These are phyloP conservation scores for Drosophila nikananu DNA, from an alignment of 1,140 invertebrate species.

Conservation along the genomic window DNA sequence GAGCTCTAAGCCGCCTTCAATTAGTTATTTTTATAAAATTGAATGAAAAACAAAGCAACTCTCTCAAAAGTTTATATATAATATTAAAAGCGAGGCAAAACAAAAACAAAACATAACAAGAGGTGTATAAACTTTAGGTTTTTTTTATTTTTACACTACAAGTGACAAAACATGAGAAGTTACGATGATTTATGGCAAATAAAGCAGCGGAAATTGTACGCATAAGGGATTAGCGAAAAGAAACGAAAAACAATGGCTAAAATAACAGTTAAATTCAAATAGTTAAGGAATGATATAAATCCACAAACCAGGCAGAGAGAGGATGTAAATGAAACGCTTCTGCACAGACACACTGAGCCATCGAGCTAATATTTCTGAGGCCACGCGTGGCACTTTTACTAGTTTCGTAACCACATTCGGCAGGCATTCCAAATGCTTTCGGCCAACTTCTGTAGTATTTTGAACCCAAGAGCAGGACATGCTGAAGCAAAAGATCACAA, in stretches of 20 bases:
- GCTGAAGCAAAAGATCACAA: slow-evolving; percentile 31
- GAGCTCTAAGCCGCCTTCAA: slow-evolving; percentile 82
- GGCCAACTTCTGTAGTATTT: slow-evolving; percentile 62
- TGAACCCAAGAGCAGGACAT: slow-evolving; percentile 21
- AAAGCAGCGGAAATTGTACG: slow-evolving; percentile 46
- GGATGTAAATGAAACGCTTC: slow-evolving; percentile 51
- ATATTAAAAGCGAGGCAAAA: slow-evolving; percentile 39
- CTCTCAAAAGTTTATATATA: slow-evolving; percentile 77
- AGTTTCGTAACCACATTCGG: slow-evolving; percentile 64
- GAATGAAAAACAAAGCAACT: slow-evolving; percentile 43
- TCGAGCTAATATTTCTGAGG: slow-evolving; percentile 66
- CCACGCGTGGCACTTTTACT: slow-evolving; percentile 51
- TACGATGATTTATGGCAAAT: slow-evolving; percentile 43
- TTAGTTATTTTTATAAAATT: slow-evolving; percentile 82
- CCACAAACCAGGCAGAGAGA: slow-evolving; percentile 1
- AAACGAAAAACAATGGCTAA: slow-evolving; percentile 20
- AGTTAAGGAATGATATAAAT: slow-evolving; percentile 59
- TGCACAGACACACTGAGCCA: slow-evolving; percentile 44
- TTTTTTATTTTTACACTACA: slow-evolving; percentile 75
- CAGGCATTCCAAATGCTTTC: slow-evolving; percentile 78
- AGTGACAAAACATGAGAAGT: slow-evolving; percentile 59
- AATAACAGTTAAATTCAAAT: slow-evolving; percentile 34
- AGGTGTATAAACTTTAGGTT: slow-evolving; percentile 59
- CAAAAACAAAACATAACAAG: slow-evolving; percentile 4
- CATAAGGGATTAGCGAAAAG: slow-evolving; percentile 45